These are phyloP conservation scores for Aphidoletes aphidimyza DNA, from an alignment of 2,888 invertebrate genomes.

Conservation along the genomic window DNA sequence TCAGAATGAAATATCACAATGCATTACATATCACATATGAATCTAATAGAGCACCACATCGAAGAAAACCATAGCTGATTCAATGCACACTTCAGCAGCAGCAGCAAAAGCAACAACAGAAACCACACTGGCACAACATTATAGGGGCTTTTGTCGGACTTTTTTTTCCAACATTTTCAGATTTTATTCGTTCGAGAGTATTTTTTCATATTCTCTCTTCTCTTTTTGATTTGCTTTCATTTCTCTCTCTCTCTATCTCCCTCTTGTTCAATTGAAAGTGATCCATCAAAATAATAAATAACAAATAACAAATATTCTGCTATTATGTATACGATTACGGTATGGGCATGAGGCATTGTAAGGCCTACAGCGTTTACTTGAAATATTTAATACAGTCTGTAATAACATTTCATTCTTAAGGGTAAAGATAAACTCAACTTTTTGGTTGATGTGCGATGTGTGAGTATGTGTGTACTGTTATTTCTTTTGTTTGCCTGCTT, in stretches of 20 bases:
- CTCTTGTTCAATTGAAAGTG: slow-evolving; percentile 45
- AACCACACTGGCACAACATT: background rate
- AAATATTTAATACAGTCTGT: slow-evolving; percentile 1
- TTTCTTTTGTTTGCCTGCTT: background rate
- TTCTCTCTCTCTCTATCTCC: background rate
- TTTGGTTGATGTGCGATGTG: background rate
- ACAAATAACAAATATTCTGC: slow-evolving; percentile 28
- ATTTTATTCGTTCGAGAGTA: background rate
- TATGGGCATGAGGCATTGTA: background rate
- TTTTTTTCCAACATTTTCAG: slow-evolving; percentile 9
- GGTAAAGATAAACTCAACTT: background rate
- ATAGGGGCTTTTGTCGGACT: slow-evolving; percentile 29
- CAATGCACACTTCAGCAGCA: too few species aligned
- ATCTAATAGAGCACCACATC: slow-evolving; percentile 43
- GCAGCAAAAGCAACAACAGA: background rate
- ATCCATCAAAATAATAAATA: slow-evolving; percentile 43
- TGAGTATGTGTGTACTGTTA: background rate
- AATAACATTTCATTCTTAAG: background rate
- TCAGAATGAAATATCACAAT: slow-evolving; percentile 35
- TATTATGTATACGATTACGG: slow-evolving; percentile 31
- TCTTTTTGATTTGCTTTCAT: background rate
- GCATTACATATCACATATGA: background rate
- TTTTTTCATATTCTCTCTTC: background rate
- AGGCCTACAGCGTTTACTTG: slow-evolving; percentile 31
- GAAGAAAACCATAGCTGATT: too few species aligned